A percentile compares a stretch with the other conserved stretches of the same genome.
These are phyloP conservation scores for Lacerta bilineata DNA, from an alignment of 2,797 vertebrate species.

Conservation along the genomic window DNA sequence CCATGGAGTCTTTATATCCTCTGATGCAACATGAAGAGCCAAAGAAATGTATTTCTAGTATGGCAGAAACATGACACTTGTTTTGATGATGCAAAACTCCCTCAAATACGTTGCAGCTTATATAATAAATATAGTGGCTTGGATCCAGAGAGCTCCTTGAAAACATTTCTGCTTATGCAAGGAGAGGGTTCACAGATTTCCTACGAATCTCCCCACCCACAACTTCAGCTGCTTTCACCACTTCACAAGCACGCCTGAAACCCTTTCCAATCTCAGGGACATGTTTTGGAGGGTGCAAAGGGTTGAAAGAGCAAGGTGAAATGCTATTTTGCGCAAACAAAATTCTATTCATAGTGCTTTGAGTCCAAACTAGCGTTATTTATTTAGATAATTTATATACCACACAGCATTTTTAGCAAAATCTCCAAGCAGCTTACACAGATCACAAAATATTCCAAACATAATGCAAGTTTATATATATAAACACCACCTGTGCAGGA, in stretches of 20 bases:
- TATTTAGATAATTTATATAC: no score
- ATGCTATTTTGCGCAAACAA: neutral
- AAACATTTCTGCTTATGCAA: neutral
- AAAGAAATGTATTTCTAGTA: constrained; percentile 1
- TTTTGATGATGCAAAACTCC: constrained; percentile 23
- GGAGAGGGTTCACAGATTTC: neutral
- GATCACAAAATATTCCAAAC: no score
- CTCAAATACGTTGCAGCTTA: constrained; percentile 26
- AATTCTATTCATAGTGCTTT: neutral
- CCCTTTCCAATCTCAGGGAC: no score
- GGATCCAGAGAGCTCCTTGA: neutral
- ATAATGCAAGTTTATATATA: no score
- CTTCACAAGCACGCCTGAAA: neutral
- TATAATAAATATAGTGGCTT: constrained; percentile 23
- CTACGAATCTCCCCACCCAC: neutral
- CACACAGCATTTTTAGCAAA: no score
- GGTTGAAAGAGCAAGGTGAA: neutral
- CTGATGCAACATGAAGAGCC: neutral
- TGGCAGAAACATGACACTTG: constrained; percentile 7
- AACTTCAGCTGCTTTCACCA: neutral
- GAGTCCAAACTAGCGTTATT: neutral
- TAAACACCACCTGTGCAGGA: no score
- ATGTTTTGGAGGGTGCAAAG: neutral
- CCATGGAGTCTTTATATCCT: constrained; percentile 29
- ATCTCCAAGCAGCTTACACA: no score